These are phyloP conservation scores for Apostichopus leukothele DNA, from an alignment of 53 echinoderm and acorn worm species.

Conservation along the genomic window DNA sequence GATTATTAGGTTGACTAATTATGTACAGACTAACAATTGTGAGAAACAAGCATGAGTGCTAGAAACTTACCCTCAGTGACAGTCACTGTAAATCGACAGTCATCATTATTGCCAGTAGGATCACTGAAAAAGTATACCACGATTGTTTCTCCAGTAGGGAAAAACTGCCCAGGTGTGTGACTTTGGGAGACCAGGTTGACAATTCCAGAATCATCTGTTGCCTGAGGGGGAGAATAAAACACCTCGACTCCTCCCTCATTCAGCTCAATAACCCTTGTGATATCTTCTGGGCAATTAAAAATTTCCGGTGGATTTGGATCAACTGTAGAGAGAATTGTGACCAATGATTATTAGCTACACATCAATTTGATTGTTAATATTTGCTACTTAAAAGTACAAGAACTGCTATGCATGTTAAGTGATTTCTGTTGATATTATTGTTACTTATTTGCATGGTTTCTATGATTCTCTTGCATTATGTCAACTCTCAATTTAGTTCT, in stretches of 20 bases:
- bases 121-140: conserved; percentile 65
- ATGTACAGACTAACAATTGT: too few species aligned
- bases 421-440: too few species aligned
- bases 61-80: conserved; percentile 62
- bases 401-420: too few species aligned
- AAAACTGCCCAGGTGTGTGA: conserved; percentile 58
- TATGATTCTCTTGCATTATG: too few species aligned
- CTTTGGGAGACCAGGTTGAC: conserved; percentile 51
- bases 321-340: neutral
- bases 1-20: too few species aligned
- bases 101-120: conserved; percentile 52
- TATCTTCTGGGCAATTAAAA: conserved; percentile 9
- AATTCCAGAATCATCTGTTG: conserved; percentile 70
- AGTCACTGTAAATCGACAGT: conserved; percentile 57
- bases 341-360: too few species aligned
- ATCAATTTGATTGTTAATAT: too few species aligned
- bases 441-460: too few species aligned
- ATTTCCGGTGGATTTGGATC: conserved; percentile 53
- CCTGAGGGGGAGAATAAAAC: conserved; percentile 57
- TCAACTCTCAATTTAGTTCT: too few species aligned
- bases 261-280: conserved; percentile 43
- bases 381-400: too few species aligned
- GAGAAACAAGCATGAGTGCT: neutral
- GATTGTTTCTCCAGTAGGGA: conserved; percentile 61
- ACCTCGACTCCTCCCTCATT: conserved; percentile 31